A percentile compares a stretch with the other conserved stretches of the same genome.
phyloP scores from a whole-genome alignment of 2,113 vertebrate species.

The Lamprotornis superbus region DNA sequence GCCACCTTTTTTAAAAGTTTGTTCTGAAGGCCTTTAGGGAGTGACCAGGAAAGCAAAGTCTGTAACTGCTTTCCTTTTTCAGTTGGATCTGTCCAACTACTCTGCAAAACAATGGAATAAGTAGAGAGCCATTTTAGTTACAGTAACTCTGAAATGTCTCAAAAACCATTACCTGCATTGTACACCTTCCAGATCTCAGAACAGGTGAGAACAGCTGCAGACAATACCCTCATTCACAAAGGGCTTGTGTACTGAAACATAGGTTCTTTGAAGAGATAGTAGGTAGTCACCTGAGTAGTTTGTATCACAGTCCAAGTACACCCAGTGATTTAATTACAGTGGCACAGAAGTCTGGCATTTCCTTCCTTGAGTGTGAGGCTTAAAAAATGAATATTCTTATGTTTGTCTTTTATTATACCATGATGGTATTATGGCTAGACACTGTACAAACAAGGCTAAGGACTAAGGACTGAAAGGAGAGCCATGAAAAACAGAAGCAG shows the following conservation, averaged over 20 bases:
- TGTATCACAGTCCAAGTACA: neutral
- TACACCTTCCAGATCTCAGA: slow-evolving; percentile 12
- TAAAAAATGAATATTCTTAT: neutral
- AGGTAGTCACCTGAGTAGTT: neutral
- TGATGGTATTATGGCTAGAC: neutral
- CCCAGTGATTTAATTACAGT: neutral
- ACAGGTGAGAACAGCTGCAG: neutral
- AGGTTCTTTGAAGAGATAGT: neutral
- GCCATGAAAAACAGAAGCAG: neutral
- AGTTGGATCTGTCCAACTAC: neutral
- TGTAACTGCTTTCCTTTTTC: neutral
- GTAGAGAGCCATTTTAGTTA: neutral
- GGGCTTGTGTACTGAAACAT: neutral
- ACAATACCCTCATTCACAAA: slow-evolving; percentile 19
- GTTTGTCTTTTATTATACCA: neutral
- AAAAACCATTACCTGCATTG: neutral
- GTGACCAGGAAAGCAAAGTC: neutral
- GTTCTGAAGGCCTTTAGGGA: neutral
- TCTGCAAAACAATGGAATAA: neutral
- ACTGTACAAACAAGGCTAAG: neutral
- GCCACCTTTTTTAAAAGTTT: neutral
- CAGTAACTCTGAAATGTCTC: neutral
- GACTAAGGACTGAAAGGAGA: neutral
- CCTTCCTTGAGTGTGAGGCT: neutral
- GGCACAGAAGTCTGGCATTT: neutral